phyloP scores from a whole-genome alignment of 2,888 invertebrate species.

The Amphipyra berbera region DNA sequence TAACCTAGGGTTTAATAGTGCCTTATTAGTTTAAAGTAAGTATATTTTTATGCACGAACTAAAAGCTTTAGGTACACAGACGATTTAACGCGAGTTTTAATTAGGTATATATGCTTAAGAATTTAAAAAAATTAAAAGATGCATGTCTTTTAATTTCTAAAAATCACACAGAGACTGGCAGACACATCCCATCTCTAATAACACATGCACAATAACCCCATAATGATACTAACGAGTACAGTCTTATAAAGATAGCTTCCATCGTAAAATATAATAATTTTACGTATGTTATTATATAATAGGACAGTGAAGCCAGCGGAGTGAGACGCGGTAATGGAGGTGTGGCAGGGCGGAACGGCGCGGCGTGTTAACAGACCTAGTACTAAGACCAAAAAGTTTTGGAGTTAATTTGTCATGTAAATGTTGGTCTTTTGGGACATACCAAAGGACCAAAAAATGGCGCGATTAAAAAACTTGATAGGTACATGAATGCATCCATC shows the following conservation, averaged over 20 bases:
- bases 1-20: slow-evolving; percentile 11
- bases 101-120: too few relatives aligned
- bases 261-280: slow-evolving; percentile 61
- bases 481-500: too few relatives aligned
- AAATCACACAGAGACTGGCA: neutral
- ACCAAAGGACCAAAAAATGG: too few relatives aligned
- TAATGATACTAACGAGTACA: slow-evolving; percentile 50
- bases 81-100: too few relatives aligned
- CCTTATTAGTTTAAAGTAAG: neutral
- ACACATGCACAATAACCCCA: slow-evolving; percentile 39
- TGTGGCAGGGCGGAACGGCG: slow-evolving; percentile 79
- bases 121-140: too few relatives aligned
- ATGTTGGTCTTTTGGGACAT: neutral
- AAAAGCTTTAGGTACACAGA: too few relatives aligned
- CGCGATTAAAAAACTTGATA: too few relatives aligned
- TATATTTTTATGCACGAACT: neutral
- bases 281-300: slow-evolving; percentile 78
- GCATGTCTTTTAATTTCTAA: too few relatives aligned
- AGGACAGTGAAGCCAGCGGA: slow-evolving; percentile 83
- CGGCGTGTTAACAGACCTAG: slow-evolving; percentile 72
- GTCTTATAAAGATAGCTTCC: slow-evolving; percentile 55
- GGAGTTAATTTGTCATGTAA: slow-evolving; percentile 40
- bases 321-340: slow-evolving; percentile 79
- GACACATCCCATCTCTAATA: slow-evolving; percentile 4
- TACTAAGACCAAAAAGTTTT: slow-evolving; percentile 52